Conservation (phyloP, 2,113 vertebrate genomes). For the Geococcyx californianus region DNA sequence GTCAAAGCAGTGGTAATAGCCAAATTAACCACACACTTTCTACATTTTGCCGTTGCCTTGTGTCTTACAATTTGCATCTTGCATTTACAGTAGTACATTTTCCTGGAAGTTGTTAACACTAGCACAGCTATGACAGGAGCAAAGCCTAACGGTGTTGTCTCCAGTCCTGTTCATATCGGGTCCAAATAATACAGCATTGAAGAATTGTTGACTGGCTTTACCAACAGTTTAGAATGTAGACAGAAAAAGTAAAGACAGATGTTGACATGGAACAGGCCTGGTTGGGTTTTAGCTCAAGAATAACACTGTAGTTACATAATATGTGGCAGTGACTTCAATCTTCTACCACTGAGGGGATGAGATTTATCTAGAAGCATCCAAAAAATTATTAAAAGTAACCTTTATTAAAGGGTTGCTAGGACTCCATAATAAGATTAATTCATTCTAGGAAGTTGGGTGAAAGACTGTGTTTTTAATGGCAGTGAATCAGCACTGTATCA, state of each 20-base stretch:
- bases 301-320: background rate
- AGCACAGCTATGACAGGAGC: background rate
- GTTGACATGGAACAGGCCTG: background rate
- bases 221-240: background rate
- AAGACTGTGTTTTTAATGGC: background rate
- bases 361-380: background rate
- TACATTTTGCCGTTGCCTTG: background rate
- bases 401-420: background rate
- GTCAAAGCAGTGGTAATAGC: background rate
- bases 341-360: background rate
- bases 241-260: background rate
- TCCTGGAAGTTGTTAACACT: background rate
- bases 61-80: background rate
- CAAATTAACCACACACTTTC: background rate
- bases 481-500: accelerated
- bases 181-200: background rate
- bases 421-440: background rate
- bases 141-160: background rate
- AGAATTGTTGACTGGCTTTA: background rate
- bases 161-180: background rate
- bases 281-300: background rate
- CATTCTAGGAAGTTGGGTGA: background rate
- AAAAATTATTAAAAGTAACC: background rate
- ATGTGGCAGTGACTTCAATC: background rate
- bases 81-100: background rate